Percentiles rank a stretch among this genome's conserved stretches.
Conservation (phyloP, 2,888 invertebrate species). For the Auanema freiburgensis region DNA sequence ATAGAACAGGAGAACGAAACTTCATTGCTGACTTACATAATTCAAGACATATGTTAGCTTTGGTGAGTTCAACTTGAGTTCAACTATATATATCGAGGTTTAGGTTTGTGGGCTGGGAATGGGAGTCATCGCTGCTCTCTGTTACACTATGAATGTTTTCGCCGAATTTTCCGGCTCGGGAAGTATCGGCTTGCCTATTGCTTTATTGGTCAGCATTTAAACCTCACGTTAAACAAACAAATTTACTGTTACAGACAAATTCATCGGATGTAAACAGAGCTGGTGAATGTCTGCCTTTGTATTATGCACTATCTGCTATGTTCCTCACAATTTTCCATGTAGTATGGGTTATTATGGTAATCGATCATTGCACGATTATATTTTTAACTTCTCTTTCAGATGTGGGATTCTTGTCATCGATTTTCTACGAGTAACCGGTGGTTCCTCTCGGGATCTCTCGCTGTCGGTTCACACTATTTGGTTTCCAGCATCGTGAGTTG, state of each 20-base stretch:
- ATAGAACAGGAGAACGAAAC: constrained; percentile 27
- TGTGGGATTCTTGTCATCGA: constrained; percentile 46
- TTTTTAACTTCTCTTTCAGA: constrained; percentile 11
- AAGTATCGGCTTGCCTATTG: constrained; percentile 78
- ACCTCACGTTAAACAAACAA: background rate
- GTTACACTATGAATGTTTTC: constrained; percentile 88
- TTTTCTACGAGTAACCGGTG: constrained; percentile 11
- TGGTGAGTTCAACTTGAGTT: constrained; percentile 68
- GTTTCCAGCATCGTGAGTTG: constrained; percentile 31
- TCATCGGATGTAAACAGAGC: constrained; percentile 23
- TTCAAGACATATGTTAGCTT: constrained; percentile 88
- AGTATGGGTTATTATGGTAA: constrained; percentile 77
- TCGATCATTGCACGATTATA: background rate
- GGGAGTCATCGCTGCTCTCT: constrained; percentile 91
- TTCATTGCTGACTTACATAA: constrained; percentile 70
- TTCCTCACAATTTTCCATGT: constrained; percentile 75
- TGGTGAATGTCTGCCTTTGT: constrained; percentile 34
- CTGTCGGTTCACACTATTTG: constrained; percentile 31
- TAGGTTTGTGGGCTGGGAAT: constrained; percentile 88
- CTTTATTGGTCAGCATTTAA: constrained; percentile 21
- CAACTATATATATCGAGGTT: constrained; percentile 4
- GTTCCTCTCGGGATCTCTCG: constrained; percentile 32
- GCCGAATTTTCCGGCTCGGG: constrained; percentile 93
- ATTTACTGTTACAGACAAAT: background rate
- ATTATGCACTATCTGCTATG: constrained; percentile 32